Percentiles rank a stretch among this genome's conserved stretches.
These are phyloP conservation scores for Dichetophora obliterata DNA, from an alignment of 2,888 invertebrate genomes.

Conservation along the genomic window DNA sequence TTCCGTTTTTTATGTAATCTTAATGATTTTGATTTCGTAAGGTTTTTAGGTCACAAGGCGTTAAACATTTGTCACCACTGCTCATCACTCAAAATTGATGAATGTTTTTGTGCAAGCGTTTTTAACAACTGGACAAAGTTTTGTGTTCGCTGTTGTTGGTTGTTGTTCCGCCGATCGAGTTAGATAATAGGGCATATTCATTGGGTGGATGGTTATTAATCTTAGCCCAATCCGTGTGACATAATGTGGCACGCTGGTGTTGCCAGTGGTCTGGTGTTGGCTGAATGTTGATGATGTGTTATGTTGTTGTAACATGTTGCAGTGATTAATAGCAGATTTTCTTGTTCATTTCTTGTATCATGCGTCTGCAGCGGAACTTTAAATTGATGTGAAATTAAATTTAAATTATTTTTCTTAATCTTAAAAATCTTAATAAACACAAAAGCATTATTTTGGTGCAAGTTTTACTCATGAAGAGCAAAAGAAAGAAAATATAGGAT, in stretches of 20 bases:
- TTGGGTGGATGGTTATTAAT: neutral
- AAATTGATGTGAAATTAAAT: no score
- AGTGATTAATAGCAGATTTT: neutral
- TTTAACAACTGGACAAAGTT: neutral
- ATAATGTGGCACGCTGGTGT: neutral
- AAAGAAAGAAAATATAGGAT: no score
- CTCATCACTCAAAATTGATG: slow-evolving; percentile 3
- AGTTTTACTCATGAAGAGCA: no score
- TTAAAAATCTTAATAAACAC: no score
- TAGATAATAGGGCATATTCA: neutral
- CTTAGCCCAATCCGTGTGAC: neutral
- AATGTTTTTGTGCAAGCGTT: neutral
- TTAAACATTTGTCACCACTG: neutral
- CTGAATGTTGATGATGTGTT: no score
- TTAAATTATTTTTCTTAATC: no score
- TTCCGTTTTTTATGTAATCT: no score
- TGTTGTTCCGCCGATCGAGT: neutral
- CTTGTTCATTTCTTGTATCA: neutral
- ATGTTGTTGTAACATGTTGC: neutral
- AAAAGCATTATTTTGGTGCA: no score
- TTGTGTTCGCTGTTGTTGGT: neutral
- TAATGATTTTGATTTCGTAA: no score
- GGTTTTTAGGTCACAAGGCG: neutral
- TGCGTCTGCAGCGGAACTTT: no score
- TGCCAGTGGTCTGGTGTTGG: neutral